Conservation (phyloP, 2,797 vertebrate species). For the Myripristis jacobus region DNA sequence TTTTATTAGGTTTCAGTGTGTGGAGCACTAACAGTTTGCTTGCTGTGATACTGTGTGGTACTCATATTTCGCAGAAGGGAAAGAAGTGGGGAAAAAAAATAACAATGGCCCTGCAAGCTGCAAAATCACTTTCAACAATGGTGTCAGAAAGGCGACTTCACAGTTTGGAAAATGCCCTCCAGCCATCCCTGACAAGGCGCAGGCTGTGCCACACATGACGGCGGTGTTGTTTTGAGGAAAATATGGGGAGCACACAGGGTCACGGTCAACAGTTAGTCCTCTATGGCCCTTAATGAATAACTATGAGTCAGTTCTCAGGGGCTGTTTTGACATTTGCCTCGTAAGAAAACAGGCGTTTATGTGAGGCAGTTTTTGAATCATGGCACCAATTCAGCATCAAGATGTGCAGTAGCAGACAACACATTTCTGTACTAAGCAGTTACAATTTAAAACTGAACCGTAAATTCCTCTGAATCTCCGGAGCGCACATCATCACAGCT, state of each 20-base stretch:
- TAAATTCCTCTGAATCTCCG: too few species aligned
- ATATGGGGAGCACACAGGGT: constrained; percentile 7
- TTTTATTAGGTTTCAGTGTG: background rate
- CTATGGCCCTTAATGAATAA: constrained; percentile 14
- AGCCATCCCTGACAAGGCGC: constrained; percentile 28
- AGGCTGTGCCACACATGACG: constrained; percentile 1
- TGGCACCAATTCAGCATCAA: too few species aligned
- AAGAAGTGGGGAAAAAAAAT: constrained; percentile 40
- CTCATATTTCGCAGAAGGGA: constrained; percentile 17
- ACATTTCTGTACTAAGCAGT: too few species aligned
- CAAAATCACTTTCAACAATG: constrained; percentile 58
- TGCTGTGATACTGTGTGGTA: constrained; percentile 26
- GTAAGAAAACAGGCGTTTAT: too few species aligned
- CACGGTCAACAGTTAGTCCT: constrained; percentile 8
- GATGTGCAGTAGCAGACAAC: too few species aligned
- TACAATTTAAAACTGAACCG: too few species aligned
- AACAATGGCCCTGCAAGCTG: constrained; percentile 32
- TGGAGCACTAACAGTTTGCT: background rate
- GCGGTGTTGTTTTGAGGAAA: constrained; percentile 22
- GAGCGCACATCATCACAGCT: too few species aligned
- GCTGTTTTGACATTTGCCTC: background rate
- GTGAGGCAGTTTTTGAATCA: too few species aligned
- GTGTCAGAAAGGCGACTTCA: background rate
- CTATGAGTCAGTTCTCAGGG: background rate
- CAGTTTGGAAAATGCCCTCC: constrained; percentile 53